Conservation (phyloP, 2,113 vertebrate species). For the Panthera tigris region DNA sequence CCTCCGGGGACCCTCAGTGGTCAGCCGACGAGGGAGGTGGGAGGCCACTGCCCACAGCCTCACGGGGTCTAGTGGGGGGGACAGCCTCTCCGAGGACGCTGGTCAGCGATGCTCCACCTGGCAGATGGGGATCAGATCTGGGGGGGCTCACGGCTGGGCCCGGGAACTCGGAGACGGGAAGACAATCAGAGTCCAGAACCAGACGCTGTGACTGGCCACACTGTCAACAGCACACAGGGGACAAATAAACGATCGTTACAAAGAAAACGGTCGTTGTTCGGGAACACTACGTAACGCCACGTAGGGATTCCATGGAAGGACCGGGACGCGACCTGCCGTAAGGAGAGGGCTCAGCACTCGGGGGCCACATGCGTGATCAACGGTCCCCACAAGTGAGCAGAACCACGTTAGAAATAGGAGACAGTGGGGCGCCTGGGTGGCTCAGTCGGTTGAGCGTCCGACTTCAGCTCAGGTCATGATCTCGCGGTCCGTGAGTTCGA, state of each 20-base stretch:
- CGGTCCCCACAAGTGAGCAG: fast-evolving
- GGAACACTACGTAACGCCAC: neutral
- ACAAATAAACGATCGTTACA: fast-evolving
- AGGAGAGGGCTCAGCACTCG: fast-evolving
- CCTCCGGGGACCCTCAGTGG: neutral
- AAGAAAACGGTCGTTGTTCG: fast-evolving
- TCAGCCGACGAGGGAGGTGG: neutral
- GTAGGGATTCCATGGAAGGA: neutral
- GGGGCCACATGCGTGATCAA: fast-evolving
- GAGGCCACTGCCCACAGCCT: neutral
- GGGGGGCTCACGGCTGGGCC: fast-evolving
- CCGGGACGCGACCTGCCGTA: fast-evolving
- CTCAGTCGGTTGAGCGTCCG: too few relatives aligned
- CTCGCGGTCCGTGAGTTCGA: too few relatives aligned
- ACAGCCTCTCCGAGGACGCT: neutral
- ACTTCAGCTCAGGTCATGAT: too few relatives aligned
- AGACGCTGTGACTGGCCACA: fast-evolving
- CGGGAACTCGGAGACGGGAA: fast-evolving
- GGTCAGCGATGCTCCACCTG: too few relatives aligned
- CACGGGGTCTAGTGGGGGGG: fast-evolving
- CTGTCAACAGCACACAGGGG: neutral
- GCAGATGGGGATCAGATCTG: fast-evolving
- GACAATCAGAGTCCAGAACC: fast-evolving
- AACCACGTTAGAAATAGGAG: fast-evolving
- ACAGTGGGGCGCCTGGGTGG: too few relatives aligned